Percentiles rank a stretch among this genome's conserved stretches.
Conservation (phyloP, 2,797 vertebrate species). For the Scyliorhinus canicula region DNA sequence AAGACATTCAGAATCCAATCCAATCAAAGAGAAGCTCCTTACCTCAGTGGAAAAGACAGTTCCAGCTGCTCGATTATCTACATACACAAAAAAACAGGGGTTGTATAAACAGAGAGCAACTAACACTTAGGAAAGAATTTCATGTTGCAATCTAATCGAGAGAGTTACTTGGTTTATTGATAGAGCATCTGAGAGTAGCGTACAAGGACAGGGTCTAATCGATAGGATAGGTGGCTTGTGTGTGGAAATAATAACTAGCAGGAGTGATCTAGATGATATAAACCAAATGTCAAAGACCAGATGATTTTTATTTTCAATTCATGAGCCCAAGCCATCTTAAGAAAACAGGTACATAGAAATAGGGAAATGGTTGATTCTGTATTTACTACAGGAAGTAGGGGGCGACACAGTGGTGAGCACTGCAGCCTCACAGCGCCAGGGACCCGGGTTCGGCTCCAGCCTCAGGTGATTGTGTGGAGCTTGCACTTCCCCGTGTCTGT, state of each 20-base stretch:
- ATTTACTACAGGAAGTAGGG: not conserved
- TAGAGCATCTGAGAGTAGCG: not conserved
- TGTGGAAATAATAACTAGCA: not conserved
- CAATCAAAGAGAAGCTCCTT: slow-evolving; percentile 42
- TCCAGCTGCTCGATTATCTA: slow-evolving; percentile 81
- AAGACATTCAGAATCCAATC: not conserved
- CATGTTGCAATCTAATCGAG: not conserved
- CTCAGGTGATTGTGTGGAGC: no score
- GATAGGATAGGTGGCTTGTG: not conserved
- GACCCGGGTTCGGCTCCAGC: no score
- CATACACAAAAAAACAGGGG: slow-evolving; percentile 45
- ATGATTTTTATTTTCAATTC: not conserved
- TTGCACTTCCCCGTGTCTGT: no score
- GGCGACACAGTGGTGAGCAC: no score
- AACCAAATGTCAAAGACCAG: not conserved
- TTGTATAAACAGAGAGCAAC: not conserved
- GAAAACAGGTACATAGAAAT: not conserved
- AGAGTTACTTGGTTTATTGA: not conserved
- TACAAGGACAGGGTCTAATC: not conserved
- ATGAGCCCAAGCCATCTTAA: not conserved
- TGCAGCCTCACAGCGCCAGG: no score
- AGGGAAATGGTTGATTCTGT: not conserved
- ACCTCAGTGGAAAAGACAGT: slow-evolving; percentile 75
- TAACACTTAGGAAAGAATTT: not conserved
- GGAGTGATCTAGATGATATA: not conserved